phyloP scores from a whole-genome alignment of 2,888 invertebrate genomes.

The Augiades crinisus region DNA sequence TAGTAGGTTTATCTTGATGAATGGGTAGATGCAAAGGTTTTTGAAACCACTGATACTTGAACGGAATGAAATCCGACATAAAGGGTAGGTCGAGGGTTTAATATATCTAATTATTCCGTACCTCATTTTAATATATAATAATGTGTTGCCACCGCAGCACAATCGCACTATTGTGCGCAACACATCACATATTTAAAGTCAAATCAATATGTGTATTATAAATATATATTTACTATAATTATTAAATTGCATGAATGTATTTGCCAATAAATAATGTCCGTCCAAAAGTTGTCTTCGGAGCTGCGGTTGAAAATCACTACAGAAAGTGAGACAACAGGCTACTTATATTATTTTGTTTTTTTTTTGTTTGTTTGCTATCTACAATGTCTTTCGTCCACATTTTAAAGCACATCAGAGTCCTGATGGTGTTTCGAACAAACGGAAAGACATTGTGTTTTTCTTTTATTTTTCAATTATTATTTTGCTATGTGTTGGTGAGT shows the following conservation, averaged over 20 bases:
- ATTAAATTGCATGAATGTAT: slow-evolving; percentile 69
- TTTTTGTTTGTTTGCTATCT: slow-evolving; percentile 69
- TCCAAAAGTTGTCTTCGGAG: slow-evolving; percentile 41
- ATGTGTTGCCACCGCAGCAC: not conserved
- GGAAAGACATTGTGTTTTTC: slow-evolving; percentile 31
- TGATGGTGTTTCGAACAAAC: not conserved
- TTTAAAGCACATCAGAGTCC: not conserved
- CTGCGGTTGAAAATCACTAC: slow-evolving; percentile 48
- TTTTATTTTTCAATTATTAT: slow-evolving; percentile 26
- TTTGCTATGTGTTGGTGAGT: slow-evolving; percentile 56
- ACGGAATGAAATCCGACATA: not conserved
- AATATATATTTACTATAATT: slow-evolving; percentile 7
- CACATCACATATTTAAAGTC: not conserved
- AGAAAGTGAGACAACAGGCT: slow-evolving; percentile 56
- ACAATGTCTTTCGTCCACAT: slow-evolving; percentile 47
- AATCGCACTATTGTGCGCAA: slow-evolving; percentile 8
- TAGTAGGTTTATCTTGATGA: not conserved
- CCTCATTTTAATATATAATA: slow-evolving; percentile 15
- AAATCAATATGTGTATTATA: not conserved
- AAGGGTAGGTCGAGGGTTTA: not conserved
- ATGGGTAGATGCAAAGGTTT: not conserved
- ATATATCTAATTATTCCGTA: slow-evolving; percentile 4
- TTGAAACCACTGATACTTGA: not conserved
- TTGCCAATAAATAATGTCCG: slow-evolving; percentile 75
- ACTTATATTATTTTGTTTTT: slow-evolving; percentile 42